Conservation (phyloP, 2,797 vertebrate species). For the Labeo calbasu region DNA sequence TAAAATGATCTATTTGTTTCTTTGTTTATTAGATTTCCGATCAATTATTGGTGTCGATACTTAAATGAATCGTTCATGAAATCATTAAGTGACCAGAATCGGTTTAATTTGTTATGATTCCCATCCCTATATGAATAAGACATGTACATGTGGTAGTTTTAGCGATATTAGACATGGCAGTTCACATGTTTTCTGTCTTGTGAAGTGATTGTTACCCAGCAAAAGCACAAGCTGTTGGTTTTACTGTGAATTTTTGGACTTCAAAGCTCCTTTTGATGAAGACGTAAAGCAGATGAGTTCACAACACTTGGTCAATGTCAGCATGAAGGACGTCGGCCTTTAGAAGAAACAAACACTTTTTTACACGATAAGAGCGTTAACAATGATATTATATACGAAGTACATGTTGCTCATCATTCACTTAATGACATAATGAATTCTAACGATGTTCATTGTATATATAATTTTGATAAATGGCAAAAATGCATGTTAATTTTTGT, state of each 20-base stretch:
- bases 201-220: neutral
- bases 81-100: neutral
- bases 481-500: too few relatives aligned
- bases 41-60: neutral
- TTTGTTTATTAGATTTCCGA: neutral
- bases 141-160: neutral
- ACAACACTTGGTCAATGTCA: slow-evolving; percentile 56
- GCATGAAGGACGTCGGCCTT: neutral
- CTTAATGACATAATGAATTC: neutral
- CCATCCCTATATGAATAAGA: neutral
- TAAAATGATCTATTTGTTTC: too few relatives aligned
- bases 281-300: slow-evolving; percentile 70
- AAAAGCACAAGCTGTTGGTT: slow-evolving; percentile 47
- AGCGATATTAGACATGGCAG: neutral
- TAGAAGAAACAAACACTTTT: neutral
- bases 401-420: neutral
- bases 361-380: neutral
- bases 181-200: slow-evolving; percentile 37
- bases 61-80: neutral
- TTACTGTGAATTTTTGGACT: slow-evolving; percentile 70
- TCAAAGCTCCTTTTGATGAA: slow-evolving; percentile 79
- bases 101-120: neutral
- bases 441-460: neutral
- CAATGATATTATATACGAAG: neutral
- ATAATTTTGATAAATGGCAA: neutral